Percentiles rank a stretch among this genome's conserved stretches.
These are phyloP conservation scores for Hydrocynus forskahlii DNA, from an alignment of 2,797 vertebrate species.

Conservation along the genomic window DNA sequence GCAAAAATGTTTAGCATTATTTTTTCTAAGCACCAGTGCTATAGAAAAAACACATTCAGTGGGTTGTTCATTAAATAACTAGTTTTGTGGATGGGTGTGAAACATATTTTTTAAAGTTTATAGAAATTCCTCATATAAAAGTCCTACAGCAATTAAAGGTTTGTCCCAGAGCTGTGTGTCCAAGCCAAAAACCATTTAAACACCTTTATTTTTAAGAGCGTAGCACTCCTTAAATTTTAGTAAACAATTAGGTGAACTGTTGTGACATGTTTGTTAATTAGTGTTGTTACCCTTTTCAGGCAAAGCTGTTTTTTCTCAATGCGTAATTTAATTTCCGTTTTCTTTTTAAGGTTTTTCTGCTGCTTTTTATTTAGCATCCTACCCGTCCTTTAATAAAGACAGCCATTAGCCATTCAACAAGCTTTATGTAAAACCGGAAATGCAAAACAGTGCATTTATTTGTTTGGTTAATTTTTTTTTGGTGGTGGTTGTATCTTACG, in stretches of 20 bases:
- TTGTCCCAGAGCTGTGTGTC: no score
- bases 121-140: neutral
- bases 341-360: neutral
- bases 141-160: neutral
- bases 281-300: neutral
- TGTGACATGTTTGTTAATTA: neutral
- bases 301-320: neutral
- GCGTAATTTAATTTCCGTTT: no score
- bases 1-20: neutral
- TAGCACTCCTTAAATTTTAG: neutral
- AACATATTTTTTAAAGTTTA: no score
- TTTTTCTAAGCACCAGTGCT: neutral
- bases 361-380: neutral
- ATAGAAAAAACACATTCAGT: neutral
- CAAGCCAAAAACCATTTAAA: neutral
- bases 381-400: neutral
- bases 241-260: neutral
- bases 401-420: neutral
- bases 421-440: conserved; percentile 12
- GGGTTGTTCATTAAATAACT: neutral
- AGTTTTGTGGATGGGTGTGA: no score
- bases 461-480: neutral
- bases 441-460: neutral
- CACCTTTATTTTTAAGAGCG: neutral
- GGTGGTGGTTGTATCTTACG: conserved; percentile 1